phyloP scores from a whole-genome alignment of 2,888 invertebrate genomes.

The Amiota mariae region DNA sequence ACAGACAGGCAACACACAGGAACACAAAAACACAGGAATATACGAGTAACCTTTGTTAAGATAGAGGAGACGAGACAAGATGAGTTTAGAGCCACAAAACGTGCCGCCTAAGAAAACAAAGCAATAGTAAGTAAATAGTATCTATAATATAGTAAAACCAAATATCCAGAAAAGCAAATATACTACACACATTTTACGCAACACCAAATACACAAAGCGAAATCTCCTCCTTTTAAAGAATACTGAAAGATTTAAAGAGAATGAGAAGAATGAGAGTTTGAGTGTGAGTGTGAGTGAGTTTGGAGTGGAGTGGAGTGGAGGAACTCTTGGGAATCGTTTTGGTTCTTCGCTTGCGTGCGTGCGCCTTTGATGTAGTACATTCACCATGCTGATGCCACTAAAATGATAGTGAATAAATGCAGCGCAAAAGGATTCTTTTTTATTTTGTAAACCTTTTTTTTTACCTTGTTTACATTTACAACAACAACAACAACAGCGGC shows the following conservation, averaged over 20 bases:
- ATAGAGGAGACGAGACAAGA: neutral
- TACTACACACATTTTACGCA: too few species aligned
- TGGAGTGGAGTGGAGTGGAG: neutral
- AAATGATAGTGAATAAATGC: conserved; percentile 46
- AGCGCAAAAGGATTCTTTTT: conserved; percentile 33
- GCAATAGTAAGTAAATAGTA: conserved; percentile 19
- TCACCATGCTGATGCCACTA: conserved; percentile 42
- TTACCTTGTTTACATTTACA: too few species aligned
- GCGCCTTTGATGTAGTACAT: neutral
- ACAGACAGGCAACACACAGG: conserved; percentile 14
- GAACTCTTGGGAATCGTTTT: conserved; percentile 56
- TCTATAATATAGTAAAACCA: neutral
- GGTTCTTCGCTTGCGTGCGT: neutral
- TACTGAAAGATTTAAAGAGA: conserved; percentile 33
- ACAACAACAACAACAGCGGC: too few species aligned
- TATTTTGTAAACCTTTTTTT: conserved; percentile 7
- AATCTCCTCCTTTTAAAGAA: conserved; percentile 6
- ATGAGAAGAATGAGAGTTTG: neutral
- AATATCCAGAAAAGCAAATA: conserved; percentile 41
- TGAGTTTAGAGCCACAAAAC: neutral
- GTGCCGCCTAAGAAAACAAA: conserved; percentile 25
- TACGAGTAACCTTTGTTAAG: neutral
- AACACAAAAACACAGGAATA: neutral
- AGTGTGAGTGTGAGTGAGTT: too few species aligned
- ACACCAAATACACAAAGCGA: conserved; percentile 58